These are phyloP conservation scores for Dascyllus trimaculatus DNA, from an alignment of 2,113 vertebrate species.

Conservation along the genomic window DNA sequence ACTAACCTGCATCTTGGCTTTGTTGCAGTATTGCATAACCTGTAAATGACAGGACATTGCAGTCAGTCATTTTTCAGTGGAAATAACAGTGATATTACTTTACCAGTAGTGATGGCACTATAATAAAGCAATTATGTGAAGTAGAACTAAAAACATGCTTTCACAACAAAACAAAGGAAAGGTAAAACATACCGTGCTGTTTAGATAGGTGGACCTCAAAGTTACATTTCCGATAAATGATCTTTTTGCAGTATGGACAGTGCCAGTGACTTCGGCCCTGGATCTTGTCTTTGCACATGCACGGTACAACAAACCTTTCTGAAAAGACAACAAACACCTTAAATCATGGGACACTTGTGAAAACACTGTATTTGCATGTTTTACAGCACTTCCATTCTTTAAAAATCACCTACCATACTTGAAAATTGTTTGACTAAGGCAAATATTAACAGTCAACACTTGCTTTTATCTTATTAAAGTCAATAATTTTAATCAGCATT, in stretches of 20 bases:
- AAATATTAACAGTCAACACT: too few relatives aligned
- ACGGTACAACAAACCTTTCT: conserved; percentile 47
- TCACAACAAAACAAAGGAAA: not conserved
- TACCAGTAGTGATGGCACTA: not conserved
- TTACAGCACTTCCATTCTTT: too few relatives aligned
- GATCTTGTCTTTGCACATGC: conserved; percentile 47
- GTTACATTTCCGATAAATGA: conserved; percentile 40
- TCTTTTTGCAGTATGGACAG: conserved; percentile 47
- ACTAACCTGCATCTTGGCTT: conserved; percentile 36
- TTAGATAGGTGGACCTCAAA: conserved; percentile 48
- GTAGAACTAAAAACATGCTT: not conserved
- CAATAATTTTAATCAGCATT: too few relatives aligned
- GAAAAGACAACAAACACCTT: not conserved
- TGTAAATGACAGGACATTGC: conserved; percentile 19
- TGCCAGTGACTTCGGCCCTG: conserved; percentile 62
- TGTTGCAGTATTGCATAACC: conserved; percentile 14
- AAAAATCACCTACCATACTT: too few relatives aligned
- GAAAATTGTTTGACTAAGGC: too few relatives aligned
- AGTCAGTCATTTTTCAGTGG: not conserved
- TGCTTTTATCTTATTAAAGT: too few relatives aligned
- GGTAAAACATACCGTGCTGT: conserved; percentile 32
- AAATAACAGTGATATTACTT: not conserved
- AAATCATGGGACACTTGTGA: not conserved
- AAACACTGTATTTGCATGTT: not conserved
- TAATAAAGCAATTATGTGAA: not conserved